These are phyloP conservation scores for Callionymus lyra DNA, from an alignment of 2,113 vertebrate genomes.

Conservation along the genomic window DNA sequence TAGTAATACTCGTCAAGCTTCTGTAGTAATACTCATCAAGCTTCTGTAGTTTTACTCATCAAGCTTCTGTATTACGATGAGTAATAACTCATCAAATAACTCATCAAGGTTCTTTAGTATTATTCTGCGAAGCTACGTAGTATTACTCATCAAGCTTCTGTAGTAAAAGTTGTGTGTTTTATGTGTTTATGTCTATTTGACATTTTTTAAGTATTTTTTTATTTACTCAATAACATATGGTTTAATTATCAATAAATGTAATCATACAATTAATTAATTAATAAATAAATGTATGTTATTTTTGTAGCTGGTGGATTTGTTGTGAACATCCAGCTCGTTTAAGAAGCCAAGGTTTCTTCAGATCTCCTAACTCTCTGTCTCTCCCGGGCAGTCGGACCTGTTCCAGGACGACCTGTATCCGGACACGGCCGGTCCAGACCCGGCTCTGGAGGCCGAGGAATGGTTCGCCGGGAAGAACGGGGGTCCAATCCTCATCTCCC, in stretches of 20 bases:
- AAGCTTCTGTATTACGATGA: too few species aligned
- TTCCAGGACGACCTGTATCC: conserved; percentile 97
- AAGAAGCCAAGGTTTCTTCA: neutral
- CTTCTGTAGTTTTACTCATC: too few species aligned
- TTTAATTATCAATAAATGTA: neutral
- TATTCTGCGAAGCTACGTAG: too few species aligned
- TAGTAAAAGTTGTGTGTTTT: too few species aligned
- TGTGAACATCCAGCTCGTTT: too few species aligned
- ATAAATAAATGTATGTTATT: neutral
- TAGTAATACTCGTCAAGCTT: too few species aligned
- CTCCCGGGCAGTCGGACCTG: conserved; percentile 79
- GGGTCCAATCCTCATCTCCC: conserved; percentile 85
- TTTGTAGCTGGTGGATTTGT: too few species aligned
- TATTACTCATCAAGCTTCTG: too few species aligned
- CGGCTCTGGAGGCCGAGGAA: conserved; percentile 84
- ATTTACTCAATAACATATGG: neutral
- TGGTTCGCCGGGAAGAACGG: conserved; percentile 94
- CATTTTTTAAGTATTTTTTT: neutral
- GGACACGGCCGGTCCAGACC: conserved; percentile 86
- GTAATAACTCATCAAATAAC: too few species aligned
- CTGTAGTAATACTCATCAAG: too few species aligned
- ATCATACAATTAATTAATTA: neutral
- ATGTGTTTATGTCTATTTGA: too few species aligned
- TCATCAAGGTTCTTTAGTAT: too few species aligned
- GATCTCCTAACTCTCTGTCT: neutral